A percentile compares a stretch with the other conserved stretches of the same genome.
These are phyloP conservation scores for Clunio marinus DNA, from an alignment of 2,888 invertebrate genomes.

Conservation along the genomic window DNA sequence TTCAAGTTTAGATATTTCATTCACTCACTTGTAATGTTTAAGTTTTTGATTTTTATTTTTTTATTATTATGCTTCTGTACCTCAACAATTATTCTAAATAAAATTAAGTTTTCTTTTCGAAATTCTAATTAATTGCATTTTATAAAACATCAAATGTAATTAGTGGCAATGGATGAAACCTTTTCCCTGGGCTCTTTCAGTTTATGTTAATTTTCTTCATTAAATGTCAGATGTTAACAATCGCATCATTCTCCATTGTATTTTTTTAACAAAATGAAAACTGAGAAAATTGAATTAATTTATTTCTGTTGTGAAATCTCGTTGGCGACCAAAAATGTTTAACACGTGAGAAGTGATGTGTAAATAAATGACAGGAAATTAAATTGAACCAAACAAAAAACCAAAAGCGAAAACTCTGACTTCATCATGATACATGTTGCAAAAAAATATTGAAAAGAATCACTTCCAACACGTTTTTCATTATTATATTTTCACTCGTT, in stretches of 20 bases:
- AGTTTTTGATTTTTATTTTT: no score
- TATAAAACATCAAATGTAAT: no score
- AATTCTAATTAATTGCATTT: no score
- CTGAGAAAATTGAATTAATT: neutral
- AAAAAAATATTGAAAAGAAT: conserved; percentile 20
- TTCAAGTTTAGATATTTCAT: no score
- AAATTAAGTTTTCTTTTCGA: no score
- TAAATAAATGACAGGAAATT: conserved; percentile 36
- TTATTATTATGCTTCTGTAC: no score
- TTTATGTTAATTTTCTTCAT: no score
- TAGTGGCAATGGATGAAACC: no score
- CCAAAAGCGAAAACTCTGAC: neutral
- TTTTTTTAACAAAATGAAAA: conserved; percentile 5
- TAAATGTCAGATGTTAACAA: no score
- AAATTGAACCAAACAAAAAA: conserved; percentile 36
- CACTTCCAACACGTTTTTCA: neutral
- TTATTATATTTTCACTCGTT: conserved; percentile 24
- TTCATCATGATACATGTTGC: neutral
- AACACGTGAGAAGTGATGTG: conserved; percentile 14
- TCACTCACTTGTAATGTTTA: no score
- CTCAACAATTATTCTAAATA: no score
- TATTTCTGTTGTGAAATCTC: neutral
- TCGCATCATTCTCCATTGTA: neutral
- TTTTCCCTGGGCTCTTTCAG: no score
- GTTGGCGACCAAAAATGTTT: neutral